These are phyloP conservation scores for Balearica regulorum DNA, from an alignment of 2,797 vertebrate species.

Conservation along the genomic window DNA sequence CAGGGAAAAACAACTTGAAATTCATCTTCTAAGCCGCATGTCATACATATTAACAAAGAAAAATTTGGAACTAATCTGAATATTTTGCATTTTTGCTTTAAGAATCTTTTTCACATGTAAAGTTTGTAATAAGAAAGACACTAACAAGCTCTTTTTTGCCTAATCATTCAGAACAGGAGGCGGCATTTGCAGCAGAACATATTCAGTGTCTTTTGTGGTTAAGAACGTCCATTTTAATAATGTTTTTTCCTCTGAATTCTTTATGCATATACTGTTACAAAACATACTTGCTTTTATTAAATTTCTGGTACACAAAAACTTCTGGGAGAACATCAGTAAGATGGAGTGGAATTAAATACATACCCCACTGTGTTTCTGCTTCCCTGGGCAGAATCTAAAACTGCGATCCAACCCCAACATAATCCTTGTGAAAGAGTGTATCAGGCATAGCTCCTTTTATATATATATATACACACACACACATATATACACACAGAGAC, in stretches of 20 bases:
- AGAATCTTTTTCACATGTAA: conserved; percentile 15
- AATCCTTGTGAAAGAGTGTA: not conserved
- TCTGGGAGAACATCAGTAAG: not conserved
- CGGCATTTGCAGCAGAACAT: not conserved
- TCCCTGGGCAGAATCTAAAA: not conserved
- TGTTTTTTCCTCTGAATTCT: not conserved
- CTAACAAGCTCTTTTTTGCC: not conserved
- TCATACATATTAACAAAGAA: conserved; percentile 57
- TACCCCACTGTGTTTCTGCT: not conserved
- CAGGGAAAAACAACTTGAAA: conserved; percentile 37
- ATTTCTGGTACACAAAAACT: not conserved
- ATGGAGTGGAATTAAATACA: not conserved
- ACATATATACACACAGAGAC: too few relatives aligned
- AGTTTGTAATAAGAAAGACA: not conserved
- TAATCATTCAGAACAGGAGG: not conserved
- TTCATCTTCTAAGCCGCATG: conserved; percentile 26
- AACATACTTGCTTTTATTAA: not conserved
- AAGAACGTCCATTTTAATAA: not conserved
- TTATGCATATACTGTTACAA: not conserved
- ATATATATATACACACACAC: too few relatives aligned
- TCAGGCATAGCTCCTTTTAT: not conserved
- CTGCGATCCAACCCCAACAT: not conserved
- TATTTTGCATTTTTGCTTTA: conserved; percentile 47
- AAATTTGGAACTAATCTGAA: conserved; percentile 50
- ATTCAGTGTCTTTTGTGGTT: not conserved